Evolutionary conservation across 2,797 vertebrate species (phyloP).

Genomic region (Sebastiscus albofasciatus): DNA sequence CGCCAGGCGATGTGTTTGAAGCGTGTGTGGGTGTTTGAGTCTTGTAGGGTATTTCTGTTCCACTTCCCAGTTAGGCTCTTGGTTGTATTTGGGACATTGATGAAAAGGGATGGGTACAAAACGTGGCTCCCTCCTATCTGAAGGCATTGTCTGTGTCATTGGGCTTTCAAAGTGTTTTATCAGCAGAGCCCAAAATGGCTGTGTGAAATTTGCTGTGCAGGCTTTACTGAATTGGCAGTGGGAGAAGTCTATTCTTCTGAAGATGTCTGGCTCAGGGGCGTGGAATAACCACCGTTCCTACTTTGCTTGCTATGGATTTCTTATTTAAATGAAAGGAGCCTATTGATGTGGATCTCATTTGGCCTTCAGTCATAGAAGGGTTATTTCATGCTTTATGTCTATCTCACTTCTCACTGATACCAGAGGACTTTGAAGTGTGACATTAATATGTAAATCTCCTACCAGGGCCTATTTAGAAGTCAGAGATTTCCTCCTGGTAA

Average conservation of each 20-base stretch:
- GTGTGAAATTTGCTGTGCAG: conserved; percentile 78
- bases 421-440: conserved; percentile 67
- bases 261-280: conserved; percentile 71
- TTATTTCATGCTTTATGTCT: conserved; percentile 63
- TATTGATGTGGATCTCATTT: conserved; percentile 72
- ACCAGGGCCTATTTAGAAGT: conserved; percentile 19
- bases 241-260: conserved; percentile 73
- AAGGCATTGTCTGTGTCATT: conserved; percentile 77
- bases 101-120: conserved; percentile 71
- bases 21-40: conserved; percentile 33
- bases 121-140: conserved; percentile 64
- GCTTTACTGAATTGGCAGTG: conserved; percentile 69
- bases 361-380: conserved; percentile 52
- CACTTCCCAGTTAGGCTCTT: conserved; percentile 32
- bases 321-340: conserved; percentile 68
- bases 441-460: conserved; percentile 58
- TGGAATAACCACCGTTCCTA: conserved; percentile 54
- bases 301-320: conserved; percentile 61
- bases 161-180: conserved; percentile 80
- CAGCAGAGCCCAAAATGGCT: conserved; percentile 73
- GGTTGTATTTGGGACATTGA: conserved; percentile 70
- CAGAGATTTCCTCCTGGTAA: conserved; percentile 27
- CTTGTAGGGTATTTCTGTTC: conserved; percentile 46
- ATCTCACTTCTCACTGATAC: conserved; percentile 51
- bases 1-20: conserved; percentile 29